Base-by-base conservation (phyloP, 2,888 invertebrate species). In the Parascotia fuliginaria region DNA sequence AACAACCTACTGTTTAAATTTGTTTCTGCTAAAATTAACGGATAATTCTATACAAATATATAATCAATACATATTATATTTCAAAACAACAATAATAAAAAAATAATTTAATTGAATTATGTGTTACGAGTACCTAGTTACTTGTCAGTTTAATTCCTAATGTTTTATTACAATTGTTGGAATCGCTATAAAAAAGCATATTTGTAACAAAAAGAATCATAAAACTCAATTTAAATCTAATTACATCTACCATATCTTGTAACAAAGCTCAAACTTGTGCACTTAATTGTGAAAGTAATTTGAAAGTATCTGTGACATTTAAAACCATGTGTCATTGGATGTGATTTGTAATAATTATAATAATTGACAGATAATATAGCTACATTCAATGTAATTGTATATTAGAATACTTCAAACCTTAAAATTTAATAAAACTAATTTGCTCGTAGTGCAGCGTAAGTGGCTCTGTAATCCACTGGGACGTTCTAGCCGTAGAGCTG, bases 1-100 rank as follows among this genome's bases (percentile, higher is more conserved):
- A 79, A 77, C 81, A 75, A 79, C 78, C 76, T 72, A 74, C 75
- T 77, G 74, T 83, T 83, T 80, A 77, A 65, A 85, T 84, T 85
- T 83, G 83, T 84, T 82, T 79, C 73, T 73, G 60, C 62, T 75
- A 67, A 73, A 81, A 81, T 76, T 76, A 77, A 76, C 57, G 54
- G 65, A 73, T 59, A 68, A 57, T 59, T 51, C 50, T 53, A 46
- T 57, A 63, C 56, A 63, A 65, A 39, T 58, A 42, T 34, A 42
- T 14, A n/a, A 15, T 49, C 38, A 51, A 53, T 42, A 39, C 42
- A 55, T n/a, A 43, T 40, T 40, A 42, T 49, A 59, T 41, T 40
- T 48, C 22, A 33, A 44, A 33, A 46, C 42, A 2, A 13, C 6
- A 31, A 38, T 46, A 24, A 22, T 19, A 34, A 52, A 33, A 42